A percentile compares a stretch with the other conserved stretches of the same genome.
Conservation (phyloP, 2,113 vertebrate species). For the Puma concolor region DNA sequence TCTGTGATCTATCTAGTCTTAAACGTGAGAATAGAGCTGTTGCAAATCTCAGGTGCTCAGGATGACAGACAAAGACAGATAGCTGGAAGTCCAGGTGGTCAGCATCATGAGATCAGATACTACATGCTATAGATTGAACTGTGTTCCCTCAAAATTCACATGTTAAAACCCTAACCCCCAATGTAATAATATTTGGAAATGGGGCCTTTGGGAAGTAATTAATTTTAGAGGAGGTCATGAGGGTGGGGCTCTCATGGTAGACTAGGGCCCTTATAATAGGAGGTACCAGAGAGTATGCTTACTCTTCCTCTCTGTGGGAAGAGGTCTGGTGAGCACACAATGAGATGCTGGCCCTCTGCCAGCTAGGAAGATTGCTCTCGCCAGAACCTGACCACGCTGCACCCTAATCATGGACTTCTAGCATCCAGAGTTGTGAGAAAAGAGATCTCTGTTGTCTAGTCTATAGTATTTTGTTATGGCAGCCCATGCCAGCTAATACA, state of each 20-base stretch:
- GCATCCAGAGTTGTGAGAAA: not conserved
- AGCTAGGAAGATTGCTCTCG: not conserved
- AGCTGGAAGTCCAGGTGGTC: not conserved
- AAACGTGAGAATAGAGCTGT: not conserved
- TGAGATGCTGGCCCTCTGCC: not conserved
- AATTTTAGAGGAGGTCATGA: not conserved
- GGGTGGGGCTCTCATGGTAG: not conserved
- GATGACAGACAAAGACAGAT: not conserved
- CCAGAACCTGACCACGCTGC: not conserved
- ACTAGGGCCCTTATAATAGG: not conserved
- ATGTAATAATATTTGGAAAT: not conserved
- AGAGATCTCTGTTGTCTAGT: not conserved
- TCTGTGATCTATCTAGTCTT: not conserved
- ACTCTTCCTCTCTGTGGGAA: not conserved
- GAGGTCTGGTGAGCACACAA: not conserved
- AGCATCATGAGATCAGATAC: not conserved
- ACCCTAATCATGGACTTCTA: not conserved
- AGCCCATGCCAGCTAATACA: not conserved
- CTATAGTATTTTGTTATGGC: not conserved
- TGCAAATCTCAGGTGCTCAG: not conserved
- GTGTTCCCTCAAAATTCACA: not conserved
- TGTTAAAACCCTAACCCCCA: not conserved
- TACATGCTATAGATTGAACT: not conserved
- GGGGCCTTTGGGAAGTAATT: not conserved
- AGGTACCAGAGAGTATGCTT: not conserved